phyloP scores from a whole-genome alignment of 2,113 vertebrate genomes.

The Podarcis muralis region DNA sequence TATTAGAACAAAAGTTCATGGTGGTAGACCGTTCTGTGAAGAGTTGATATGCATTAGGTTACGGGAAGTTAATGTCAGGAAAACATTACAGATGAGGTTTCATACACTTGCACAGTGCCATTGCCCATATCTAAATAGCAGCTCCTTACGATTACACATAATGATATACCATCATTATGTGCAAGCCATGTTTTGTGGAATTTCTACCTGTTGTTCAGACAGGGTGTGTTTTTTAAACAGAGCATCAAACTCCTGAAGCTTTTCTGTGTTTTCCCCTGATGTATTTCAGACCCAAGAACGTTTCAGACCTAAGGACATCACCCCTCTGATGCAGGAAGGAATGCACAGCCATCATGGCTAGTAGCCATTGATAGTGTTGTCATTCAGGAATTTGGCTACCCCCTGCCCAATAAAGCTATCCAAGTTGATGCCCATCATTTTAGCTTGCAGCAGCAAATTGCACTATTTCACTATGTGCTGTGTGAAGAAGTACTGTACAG shows the following conservation, averaged over 20 bases:
- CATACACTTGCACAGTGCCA: conserved; percentile 1
- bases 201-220: not conserved
- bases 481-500: no score
- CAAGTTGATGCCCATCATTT: no score
- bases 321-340: no score
- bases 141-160: not conserved
- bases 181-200: not conserved
- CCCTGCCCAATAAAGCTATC: no score
- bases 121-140: not conserved
- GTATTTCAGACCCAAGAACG: not conserved
- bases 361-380: no score
- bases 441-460: no score
- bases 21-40: not conserved
- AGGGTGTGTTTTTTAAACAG: not conserved
- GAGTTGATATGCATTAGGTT: not conserved
- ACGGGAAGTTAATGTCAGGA: not conserved
- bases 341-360: no score
- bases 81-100: not conserved
- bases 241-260: not conserved
- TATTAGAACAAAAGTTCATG: not conserved
- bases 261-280: not conserved
- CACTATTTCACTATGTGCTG: no score
- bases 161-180: not conserved
- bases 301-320: no score
- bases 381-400: no score